phyloP scores from a whole-genome alignment of 2,888 invertebrate genomes.

The Conus canariensis region DNA sequence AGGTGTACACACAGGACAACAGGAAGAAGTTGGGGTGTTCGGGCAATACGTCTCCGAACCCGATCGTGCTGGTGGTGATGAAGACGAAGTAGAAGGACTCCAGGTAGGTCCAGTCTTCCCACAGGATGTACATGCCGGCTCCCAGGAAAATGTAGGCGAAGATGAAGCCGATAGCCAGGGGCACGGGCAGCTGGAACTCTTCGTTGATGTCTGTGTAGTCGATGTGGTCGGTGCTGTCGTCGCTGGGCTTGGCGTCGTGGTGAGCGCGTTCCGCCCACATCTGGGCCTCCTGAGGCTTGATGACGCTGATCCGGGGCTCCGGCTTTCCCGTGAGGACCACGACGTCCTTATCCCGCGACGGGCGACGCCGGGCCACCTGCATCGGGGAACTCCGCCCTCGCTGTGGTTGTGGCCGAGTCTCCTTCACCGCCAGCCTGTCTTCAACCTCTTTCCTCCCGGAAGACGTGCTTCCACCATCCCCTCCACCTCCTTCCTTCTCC shows the following conservation, averaged over 20 bases:
- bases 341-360: not conserved
- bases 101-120: slow-evolving; percentile 92
- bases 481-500: slow-evolving; percentile 2
- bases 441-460: not conserved
- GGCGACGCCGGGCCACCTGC: not conserved
- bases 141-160: slow-evolving; percentile 91
- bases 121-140: slow-evolving; percentile 84
- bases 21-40: slow-evolving; percentile 93
- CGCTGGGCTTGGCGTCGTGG: slow-evolving; percentile 21
- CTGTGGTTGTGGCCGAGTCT: not conserved
- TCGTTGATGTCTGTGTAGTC: slow-evolving; percentile 75
- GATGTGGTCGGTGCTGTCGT: not conserved
- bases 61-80: slow-evolving; percentile 97
- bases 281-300: not conserved
- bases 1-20: slow-evolving; percentile 93
- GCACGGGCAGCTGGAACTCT: slow-evolving; percentile 95
- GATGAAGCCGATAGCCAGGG: slow-evolving; percentile 90
- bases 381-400: not conserved
- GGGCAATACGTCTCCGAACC: slow-evolving; percentile 96
- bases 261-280: slow-evolving; percentile 1
- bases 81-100: slow-evolving; percentile 98
- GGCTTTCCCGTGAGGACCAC: not conserved
- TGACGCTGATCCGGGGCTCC: not conserved
- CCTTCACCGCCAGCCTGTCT: not conserved
- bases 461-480: not conserved